phyloP scores from a whole-genome alignment of 2,888 invertebrate species.

The Eupelmus urozonus region DNA sequence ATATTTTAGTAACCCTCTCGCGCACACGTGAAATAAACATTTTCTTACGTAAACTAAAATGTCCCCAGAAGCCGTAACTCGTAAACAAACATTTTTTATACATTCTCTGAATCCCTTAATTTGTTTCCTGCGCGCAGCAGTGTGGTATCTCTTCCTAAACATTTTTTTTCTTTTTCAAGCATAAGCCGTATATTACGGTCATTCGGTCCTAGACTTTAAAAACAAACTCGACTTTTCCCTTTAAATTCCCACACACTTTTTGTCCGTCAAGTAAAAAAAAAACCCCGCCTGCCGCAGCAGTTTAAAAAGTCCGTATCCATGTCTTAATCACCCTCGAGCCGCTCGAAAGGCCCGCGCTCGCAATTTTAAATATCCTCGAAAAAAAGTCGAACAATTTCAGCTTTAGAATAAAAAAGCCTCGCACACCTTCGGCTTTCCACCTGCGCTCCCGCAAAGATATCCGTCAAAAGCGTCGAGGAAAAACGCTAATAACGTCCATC shows the following conservation, averaged over 20 bases:
- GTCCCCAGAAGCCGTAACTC: neutral
- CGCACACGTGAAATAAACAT: conserved; percentile 25
- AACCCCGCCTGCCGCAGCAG: neutral
- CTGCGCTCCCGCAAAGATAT: neutral
- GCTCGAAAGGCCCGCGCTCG: neutral
- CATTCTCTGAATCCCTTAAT: conserved; percentile 19
- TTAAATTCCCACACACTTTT: too few species aligned
- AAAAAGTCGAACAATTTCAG: too few species aligned
- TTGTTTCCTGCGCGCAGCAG: neutral
- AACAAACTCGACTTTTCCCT: too few species aligned
- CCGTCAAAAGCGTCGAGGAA: neutral
- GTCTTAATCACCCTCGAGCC: conserved; percentile 24
- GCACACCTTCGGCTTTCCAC: neutral
- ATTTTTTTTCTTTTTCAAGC: too few species aligned
- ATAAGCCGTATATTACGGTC: too few species aligned
- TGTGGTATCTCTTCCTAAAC: neutral
- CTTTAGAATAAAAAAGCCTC: neutral
- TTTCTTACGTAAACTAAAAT: conserved; percentile 29
- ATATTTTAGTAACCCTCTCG: conserved; percentile 47
- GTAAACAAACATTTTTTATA: conserved; percentile 29
- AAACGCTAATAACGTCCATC: neutral
- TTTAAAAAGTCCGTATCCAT: too few species aligned
- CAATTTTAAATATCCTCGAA: neutral
- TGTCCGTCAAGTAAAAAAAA: neutral
- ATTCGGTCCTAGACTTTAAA: too few species aligned